phyloP scores from a whole-genome alignment of 37 sponge, comb jelly and placozoan species.

The Cladorhizidae sp. region DNA sequence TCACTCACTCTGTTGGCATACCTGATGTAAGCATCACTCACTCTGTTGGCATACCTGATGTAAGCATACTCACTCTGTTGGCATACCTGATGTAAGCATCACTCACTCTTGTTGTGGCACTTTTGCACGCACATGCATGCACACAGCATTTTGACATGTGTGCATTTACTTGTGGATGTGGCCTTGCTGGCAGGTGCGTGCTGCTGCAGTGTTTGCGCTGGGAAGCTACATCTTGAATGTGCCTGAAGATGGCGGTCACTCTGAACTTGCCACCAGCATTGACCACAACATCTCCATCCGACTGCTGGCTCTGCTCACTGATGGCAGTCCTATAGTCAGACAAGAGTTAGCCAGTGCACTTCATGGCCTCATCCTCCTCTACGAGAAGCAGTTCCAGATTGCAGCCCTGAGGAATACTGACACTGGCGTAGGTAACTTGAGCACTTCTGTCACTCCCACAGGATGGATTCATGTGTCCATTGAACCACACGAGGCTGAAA shows the following conservation, averaged over 20 bases:
- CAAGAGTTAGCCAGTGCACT: conserved; percentile 89
- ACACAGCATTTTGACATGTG: too few species aligned
- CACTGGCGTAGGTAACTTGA: conserved; percentile 32
- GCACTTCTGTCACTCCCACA: conserved; percentile 65
- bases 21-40: too few species aligned
- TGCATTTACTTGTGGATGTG: too few species aligned
- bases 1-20: too few species aligned
- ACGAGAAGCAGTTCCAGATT: conserved; percentile 83
- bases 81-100: too few species aligned
- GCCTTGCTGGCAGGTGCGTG: conserved; percentile 91
- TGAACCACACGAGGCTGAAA: conserved; percentile 30
- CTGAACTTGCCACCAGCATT: conserved; percentile 70
- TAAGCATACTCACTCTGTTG: too few species aligned
- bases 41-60: too few species aligned
- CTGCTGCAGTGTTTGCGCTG: conserved; percentile 89
- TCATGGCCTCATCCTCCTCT: conserved; percentile 68
- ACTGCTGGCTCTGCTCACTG: conserved; percentile 65
- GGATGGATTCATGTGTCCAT: conserved; percentile 77
- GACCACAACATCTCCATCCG: conserved; percentile 68
- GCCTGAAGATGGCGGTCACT: conserved; percentile 35
- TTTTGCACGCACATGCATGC: too few species aligned
- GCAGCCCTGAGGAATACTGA: conserved; percentile 63
- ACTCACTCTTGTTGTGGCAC: too few species aligned
- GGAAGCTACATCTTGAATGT: conserved; percentile 82
- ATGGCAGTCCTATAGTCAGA: conserved; percentile 87